Percentiles rank a stretch among this genome's conserved stretches.
Conservation (phyloP, 2,797 vertebrate genomes). For the Erithacus rubecula region DNA sequence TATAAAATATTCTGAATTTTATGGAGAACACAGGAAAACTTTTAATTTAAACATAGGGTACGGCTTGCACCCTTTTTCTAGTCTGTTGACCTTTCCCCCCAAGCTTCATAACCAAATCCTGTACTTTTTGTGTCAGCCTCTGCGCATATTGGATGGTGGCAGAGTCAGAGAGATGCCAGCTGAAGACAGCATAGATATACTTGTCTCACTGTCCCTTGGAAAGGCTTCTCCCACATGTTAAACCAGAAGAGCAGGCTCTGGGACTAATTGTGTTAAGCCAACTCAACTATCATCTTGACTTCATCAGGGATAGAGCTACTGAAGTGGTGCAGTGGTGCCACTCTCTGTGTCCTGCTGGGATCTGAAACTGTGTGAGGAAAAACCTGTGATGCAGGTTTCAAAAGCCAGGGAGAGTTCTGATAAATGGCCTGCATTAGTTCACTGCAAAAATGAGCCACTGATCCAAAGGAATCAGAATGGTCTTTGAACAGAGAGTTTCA, state of each 20-base stretch:
- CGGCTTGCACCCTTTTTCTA: background rate
- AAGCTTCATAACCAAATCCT: background rate
- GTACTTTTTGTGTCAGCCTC: background rate
- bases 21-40: background rate
- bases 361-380: background rate
- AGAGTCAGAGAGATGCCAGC: background rate
- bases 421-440: background rate
- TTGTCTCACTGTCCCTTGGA: background rate
- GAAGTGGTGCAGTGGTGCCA: background rate
- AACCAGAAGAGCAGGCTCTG: background rate
- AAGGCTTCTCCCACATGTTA: background rate
- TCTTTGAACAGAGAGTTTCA: background rate
- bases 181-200: background rate
- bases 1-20: background rate
- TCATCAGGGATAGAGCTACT: background rate
- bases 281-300: background rate
- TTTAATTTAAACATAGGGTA: background rate
- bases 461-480: background rate
- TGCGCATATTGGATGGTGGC: accelerated
- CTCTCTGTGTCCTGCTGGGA: background rate
- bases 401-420: background rate
- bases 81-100: background rate
- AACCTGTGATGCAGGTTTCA: background rate
- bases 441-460: background rate
- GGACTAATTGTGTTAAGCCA: background rate